Evolutionary conservation across 37 sponge, comb jelly and placozoan species (phyloP).

Genomic region (Hexactinellida sp.): DNA sequence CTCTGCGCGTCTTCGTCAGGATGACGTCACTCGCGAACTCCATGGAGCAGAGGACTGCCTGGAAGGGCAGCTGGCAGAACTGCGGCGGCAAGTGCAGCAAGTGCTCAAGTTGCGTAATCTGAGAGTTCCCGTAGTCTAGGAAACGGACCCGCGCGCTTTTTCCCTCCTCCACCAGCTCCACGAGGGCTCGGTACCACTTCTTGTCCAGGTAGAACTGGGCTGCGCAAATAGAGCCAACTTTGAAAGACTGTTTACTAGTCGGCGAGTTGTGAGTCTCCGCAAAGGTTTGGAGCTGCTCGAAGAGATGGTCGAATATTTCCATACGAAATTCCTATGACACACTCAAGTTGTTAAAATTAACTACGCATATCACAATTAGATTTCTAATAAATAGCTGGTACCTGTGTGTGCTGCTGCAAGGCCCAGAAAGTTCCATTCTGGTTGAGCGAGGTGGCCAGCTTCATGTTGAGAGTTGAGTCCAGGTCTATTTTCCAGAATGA

Average conservation of each 20-base stretch:
- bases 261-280: not conserved
- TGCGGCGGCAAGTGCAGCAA: not conserved
- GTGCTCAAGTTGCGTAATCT: not conserved
- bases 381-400: not conserved
- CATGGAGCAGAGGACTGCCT: conserved; percentile 12
- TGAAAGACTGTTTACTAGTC: not conserved
- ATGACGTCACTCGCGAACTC: not conserved
- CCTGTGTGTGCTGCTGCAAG: not conserved
- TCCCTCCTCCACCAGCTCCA: not conserved
- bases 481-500: not conserved
- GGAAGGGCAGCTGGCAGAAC: conserved; percentile 13
- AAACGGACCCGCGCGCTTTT: not conserved
- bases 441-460: not conserved
- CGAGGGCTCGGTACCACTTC: conserved; percentile 5
- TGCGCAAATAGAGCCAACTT: not conserved
- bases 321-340: conserved; percentile 4
- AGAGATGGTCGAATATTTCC: conserved; percentile 11
- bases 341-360: not conserved
- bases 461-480: not conserved
- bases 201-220: conserved; percentile 14
- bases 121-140: conserved; percentile 16
- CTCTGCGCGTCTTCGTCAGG: not conserved
- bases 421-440: not conserved
- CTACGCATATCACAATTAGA: not conserved
- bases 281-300: not conserved